phyloP scores from a whole-genome alignment of 2,888 invertebrate species.

The Lamellibrachia satsuma region DNA sequence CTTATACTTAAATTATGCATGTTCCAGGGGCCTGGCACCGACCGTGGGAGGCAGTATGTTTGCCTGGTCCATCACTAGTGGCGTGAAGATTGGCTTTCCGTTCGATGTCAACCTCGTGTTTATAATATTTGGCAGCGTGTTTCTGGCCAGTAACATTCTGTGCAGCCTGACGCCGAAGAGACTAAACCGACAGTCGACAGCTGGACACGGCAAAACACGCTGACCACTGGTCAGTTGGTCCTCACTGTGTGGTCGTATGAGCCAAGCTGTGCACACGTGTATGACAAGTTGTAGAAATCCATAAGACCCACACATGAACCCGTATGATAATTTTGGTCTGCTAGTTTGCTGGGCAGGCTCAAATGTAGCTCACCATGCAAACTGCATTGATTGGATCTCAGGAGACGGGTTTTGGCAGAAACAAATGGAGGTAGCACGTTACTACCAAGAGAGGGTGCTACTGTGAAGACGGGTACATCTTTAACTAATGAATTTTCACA shows the following conservation, averaged over 20 bases:
- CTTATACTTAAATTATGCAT: slow-evolving; percentile 19
- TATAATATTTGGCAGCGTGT: slow-evolving; percentile 50
- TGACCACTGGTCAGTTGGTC: neutral
- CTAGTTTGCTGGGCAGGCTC: neutral
- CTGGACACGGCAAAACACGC: slow-evolving; percentile 21
- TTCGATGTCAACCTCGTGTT: slow-evolving; percentile 59
- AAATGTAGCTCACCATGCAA: too few species aligned
- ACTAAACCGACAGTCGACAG: slow-evolving; percentile 51
- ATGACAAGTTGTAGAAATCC: neutral
- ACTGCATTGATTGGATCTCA: too few species aligned
- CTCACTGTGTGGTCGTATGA: neutral
- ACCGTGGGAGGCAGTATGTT: slow-evolving; percentile 55
- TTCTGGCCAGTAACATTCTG: slow-evolving; percentile 45
- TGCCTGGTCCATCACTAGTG: slow-evolving; percentile 56
- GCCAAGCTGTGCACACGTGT: neutral
- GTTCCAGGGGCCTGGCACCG: slow-evolving; percentile 56
- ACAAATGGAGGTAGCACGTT: neutral
- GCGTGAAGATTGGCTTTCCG: slow-evolving; percentile 51
- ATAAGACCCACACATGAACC: too few species aligned
- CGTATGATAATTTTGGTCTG: neutral
- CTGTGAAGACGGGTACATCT: neutral
- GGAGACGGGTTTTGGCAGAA: neutral
- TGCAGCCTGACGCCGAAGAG: slow-evolving; percentile 48
- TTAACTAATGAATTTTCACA: neutral
- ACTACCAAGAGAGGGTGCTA: neutral